phyloP scores from a whole-genome alignment of 2,797 vertebrate genomes.

The Lepus townsendii region DNA sequence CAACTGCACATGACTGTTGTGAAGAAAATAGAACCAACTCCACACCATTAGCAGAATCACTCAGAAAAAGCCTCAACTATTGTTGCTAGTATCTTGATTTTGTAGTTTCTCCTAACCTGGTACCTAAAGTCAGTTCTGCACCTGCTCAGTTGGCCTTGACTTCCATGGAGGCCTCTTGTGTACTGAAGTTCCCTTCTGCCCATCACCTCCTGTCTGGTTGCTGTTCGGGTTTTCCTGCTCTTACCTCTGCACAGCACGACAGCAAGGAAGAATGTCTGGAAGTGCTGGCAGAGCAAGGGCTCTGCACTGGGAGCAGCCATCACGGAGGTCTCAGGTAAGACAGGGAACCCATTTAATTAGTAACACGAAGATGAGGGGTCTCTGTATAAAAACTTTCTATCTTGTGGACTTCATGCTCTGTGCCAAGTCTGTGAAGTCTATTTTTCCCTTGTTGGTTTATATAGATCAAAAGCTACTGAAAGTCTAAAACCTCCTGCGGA shows the following conservation, averaged over 20 bases:
- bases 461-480: neutral
- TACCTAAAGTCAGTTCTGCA: neutral
- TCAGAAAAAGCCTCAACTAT: neutral
- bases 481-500: neutral
- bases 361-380: neutral
- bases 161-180: neutral
- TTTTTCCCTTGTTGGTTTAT: neutral
- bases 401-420: neutral
- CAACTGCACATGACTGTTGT: too few relatives aligned
- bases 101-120: neutral
- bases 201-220: neutral
- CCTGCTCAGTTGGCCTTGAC: neutral
- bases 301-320: neutral
- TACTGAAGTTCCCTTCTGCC: neutral
- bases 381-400: neutral
- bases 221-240: fast-evolving
- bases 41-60: neutral
- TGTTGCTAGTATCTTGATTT: neutral
- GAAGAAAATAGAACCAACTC: neutral
- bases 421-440: neutral
- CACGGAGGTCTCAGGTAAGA: neutral
- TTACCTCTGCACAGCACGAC: neutral
- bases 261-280: neutral
- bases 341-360: neutral
- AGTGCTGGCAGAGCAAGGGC: neutral